Evolutionary conservation across 2,888 invertebrate species (phyloP).

Genomic region (Ischnus inquisitorius): DNA sequence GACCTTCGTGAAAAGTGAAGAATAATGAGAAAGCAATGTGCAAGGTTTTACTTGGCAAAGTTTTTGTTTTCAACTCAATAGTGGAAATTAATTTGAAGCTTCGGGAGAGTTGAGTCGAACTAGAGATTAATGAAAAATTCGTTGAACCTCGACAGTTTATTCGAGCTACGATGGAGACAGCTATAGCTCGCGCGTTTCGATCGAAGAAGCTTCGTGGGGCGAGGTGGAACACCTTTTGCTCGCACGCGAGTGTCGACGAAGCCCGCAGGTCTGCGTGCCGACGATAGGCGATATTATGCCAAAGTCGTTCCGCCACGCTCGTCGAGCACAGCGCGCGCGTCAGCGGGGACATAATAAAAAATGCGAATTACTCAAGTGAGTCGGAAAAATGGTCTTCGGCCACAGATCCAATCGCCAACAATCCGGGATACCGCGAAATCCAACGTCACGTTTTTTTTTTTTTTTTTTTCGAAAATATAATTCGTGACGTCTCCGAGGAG

Average conservation of each 20-base stretch:
- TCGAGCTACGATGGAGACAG: not conserved
- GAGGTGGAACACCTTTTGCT: slow-evolving; percentile 12
- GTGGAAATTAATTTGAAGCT: not conserved
- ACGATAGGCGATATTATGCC: slow-evolving; percentile 47
- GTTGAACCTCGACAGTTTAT: not conserved
- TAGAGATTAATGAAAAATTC: not conserved
- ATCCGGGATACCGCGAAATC: not conserved
- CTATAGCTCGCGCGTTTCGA: slow-evolving; percentile 11
- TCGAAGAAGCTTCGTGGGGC: slow-evolving; percentile 34
- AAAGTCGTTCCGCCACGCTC: slow-evolving; percentile 44
- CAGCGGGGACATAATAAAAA: slow-evolving; percentile 43
- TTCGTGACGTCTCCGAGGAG: not conserved
- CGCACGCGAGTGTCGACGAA: slow-evolving; percentile 1
- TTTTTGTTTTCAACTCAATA: not conserved
- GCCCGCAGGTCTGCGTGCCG: slow-evolving; percentile 34
- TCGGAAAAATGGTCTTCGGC: slow-evolving; percentile 39
- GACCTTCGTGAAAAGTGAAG: too few species aligned
- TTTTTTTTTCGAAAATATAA: not conserved
- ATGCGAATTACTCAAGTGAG: slow-evolving; percentile 53
- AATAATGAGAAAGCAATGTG: too few species aligned
- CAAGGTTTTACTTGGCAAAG: too few species aligned
- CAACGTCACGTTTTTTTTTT: slow-evolving; percentile 1
- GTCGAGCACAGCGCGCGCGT: slow-evolving; percentile 13
- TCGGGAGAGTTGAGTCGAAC: not conserved
- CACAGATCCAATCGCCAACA: not conserved